Conservation (phyloP, 53 echinoderm and acorn worm genomes). For the Zoroaster sp. region DNA sequence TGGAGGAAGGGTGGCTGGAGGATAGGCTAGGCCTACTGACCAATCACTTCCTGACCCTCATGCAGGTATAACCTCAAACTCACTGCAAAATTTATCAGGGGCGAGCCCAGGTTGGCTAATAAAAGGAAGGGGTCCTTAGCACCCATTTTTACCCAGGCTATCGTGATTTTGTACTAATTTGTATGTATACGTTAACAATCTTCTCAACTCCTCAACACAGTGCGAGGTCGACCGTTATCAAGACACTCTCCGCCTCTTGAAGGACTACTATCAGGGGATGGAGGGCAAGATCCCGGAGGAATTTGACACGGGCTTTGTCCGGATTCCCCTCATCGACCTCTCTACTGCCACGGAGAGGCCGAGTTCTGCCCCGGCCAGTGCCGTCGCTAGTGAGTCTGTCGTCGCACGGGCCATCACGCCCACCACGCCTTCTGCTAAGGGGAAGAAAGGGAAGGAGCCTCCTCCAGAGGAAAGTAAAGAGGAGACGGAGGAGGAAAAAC, state of each 20-base stretch:
- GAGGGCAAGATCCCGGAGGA: constrained; percentile 98
- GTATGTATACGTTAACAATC: neutral
- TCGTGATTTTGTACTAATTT: neutral
- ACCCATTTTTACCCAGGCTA: neutral
- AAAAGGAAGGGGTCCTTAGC: neutral
- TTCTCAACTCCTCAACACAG: constrained; percentile 39
- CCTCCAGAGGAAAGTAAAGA: constrained; percentile 56
- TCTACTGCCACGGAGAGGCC: constrained; percentile 73
- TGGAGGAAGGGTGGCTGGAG: constrained; percentile 98
- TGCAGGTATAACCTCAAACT: constrained; percentile 75
- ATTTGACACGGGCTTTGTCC: constrained; percentile 72
- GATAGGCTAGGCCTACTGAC: constrained; percentile 94
- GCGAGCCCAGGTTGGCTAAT: neutral
- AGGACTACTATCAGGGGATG: constrained; percentile 98
- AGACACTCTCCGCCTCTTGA: constrained; percentile 89
- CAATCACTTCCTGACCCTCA: constrained; percentile 91
- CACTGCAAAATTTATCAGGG: neutral
- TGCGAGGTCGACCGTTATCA: constrained; percentile 97
- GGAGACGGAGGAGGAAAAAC: constrained; percentile 70
- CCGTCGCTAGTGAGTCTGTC: constrained; percentile 73
- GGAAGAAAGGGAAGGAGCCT: constrained; percentile 89
- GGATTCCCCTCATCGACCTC: constrained; percentile 95
- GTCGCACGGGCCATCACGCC: constrained; percentile 60
- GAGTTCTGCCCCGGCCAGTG: constrained; percentile 69
- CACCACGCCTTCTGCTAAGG: constrained; percentile 81